These are phyloP conservation scores for Nowickia ferox DNA, from an alignment of 2,888 invertebrate genomes.

Conservation along the genomic window DNA sequence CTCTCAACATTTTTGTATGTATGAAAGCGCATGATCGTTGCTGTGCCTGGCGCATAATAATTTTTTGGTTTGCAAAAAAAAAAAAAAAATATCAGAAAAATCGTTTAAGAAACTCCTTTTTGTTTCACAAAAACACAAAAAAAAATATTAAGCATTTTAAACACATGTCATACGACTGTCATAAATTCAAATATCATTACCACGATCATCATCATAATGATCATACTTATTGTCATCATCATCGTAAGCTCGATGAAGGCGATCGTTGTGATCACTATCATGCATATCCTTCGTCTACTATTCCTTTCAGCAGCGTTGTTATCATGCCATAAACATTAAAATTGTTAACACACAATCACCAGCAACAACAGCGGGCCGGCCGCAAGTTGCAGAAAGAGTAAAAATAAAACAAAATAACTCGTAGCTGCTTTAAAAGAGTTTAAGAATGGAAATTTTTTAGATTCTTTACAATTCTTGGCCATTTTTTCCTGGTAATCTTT, in stretches of 20 bases:
- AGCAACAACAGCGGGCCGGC: not conserved
- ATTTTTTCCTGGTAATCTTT: constrained; percentile 26
- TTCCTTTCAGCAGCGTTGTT: constrained; percentile 56
- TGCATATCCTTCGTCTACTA: constrained; percentile 49
- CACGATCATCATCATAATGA: constrained; percentile 46
- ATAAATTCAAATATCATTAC: constrained; percentile 64
- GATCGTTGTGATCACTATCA: constrained; percentile 54
- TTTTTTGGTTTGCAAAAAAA: constrained; percentile 19
- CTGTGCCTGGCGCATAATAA: constrained; percentile 58
- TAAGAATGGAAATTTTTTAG: constrained; percentile 51
- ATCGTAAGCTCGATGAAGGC: constrained; percentile 14
- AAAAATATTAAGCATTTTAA: constrained; percentile 57
- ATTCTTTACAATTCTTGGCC: constrained; percentile 48
- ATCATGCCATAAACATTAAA: constrained; percentile 59
- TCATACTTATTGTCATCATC: constrained; percentile 43
- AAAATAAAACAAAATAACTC: not conserved
- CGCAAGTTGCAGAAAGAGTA: constrained; percentile 1
- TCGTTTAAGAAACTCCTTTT: constrained; percentile 19
- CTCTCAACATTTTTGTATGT: constrained; percentile 12
- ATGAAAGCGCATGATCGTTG: constrained; percentile 2
- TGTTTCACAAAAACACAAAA: constrained; percentile 11
- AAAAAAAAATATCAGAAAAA: not conserved
- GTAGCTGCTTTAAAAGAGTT: constrained; percentile 40
- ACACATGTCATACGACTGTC: constrained; percentile 65
- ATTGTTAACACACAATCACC: constrained; percentile 44